Evolutionary conservation across 2,113 vertebrate species (phyloP).

Genomic region (Crotalus horridus): DNA sequence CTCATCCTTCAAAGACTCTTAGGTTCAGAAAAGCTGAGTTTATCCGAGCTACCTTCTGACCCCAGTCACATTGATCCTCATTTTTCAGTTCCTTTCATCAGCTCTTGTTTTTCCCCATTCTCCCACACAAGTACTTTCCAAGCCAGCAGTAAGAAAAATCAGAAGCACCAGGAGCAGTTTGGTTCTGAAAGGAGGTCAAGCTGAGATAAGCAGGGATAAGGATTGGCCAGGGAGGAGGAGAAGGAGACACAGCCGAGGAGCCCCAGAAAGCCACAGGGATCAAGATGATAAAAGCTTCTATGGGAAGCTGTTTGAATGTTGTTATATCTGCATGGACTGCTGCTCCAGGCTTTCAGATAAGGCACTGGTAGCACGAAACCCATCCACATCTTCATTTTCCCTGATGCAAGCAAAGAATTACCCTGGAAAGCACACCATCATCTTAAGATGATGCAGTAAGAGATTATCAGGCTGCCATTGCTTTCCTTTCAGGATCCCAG

Average conservation of each 20-base stretch:
- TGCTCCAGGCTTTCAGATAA: not conserved
- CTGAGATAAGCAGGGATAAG: conserved; percentile 60
- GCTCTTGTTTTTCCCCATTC: fast-evolving
- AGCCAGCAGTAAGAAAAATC: not conserved
- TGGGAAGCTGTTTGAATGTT: conserved; percentile 3
- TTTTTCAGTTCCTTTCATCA: not conserved
- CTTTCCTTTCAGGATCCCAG: conserved; percentile 25
- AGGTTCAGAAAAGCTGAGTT: not conserved
- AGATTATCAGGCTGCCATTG: conserved; percentile 38
- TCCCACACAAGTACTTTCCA: not conserved
- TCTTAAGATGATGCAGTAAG: conserved; percentile 46
- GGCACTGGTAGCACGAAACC: too few relatives aligned
- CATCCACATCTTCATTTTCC: not conserved
- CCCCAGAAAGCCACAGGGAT: not conserved
- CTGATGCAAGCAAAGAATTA: conserved; percentile 3
- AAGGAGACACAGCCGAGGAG: not conserved
- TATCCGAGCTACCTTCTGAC: not conserved
- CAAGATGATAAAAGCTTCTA: not conserved
- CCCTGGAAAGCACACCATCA: conserved; percentile 47
- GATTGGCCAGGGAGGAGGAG: conserved; percentile 35
- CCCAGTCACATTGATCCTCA: not conserved
- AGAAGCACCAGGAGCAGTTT: conserved; percentile 18
- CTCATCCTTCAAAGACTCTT: not conserved
- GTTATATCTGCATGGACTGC: not conserved
- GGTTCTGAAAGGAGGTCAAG: conserved; percentile 62